phyloP scores from a whole-genome alignment of 2,113 vertebrate species.

The Acrocephalus kingi region DNA sequence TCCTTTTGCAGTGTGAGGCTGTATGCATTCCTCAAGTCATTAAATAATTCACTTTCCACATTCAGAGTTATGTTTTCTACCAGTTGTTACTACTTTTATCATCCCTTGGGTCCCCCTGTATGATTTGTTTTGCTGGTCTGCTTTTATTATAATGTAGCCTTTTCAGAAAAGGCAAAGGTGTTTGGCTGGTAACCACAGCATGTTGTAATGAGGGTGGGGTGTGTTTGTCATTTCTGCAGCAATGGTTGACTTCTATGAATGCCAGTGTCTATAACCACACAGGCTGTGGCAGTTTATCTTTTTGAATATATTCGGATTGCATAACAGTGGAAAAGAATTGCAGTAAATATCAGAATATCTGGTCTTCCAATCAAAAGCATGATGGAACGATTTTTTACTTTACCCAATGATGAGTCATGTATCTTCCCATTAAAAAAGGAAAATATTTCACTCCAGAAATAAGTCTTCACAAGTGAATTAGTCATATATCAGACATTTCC shows the following conservation, averaged over 20 bases:
- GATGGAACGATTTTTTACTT: background rate
- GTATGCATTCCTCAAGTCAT: background rate
- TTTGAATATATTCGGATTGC: background rate
- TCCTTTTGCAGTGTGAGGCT: background rate
- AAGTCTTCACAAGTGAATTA: slow-evolving; percentile 27
- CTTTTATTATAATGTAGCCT: slow-evolving; percentile 15
- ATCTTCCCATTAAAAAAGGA: slow-evolving; percentile 7
- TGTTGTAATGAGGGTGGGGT: slow-evolving; percentile 60
- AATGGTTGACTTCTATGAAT: slow-evolving; percentile 30
- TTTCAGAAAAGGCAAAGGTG: slow-evolving; percentile 47
- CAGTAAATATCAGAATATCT: slow-evolving; percentile 7
- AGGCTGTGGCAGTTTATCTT: slow-evolving; percentile 16
- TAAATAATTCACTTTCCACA: background rate
- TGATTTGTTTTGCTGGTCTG: slow-evolving; percentile 5
- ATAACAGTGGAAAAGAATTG: background rate
- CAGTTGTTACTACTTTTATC: background rate
- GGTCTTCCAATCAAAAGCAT: background rate
- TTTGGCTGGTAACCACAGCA: slow-evolving; percentile 29
- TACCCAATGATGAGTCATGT: background rate
- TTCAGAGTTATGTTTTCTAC: background rate
- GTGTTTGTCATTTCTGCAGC: slow-evolving; percentile 46
- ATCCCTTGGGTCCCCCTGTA: background rate
- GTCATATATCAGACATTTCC: slow-evolving; percentile 36
- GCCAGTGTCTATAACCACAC: background rate
- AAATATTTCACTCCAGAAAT: slow-evolving; percentile 19